Conservation (phyloP, 2,888 invertebrate species). For the Petrophora chlorosata region DNA sequence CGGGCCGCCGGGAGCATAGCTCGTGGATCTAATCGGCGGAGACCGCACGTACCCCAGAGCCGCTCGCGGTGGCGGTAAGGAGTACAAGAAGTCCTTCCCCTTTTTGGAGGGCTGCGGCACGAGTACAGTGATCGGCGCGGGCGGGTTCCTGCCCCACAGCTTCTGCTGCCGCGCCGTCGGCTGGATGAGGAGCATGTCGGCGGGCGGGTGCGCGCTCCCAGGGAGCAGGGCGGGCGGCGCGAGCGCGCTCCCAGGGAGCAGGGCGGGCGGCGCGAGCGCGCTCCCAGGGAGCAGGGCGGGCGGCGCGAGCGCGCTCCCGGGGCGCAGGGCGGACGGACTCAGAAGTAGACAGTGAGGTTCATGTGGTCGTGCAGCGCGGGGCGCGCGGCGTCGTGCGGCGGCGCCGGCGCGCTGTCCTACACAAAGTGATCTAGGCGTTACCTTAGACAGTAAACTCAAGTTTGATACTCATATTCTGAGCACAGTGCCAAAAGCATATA, state of each 20-base stretch:
- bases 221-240: no score
- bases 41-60: neutral
- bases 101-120: neutral
- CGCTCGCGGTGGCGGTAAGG: neutral
- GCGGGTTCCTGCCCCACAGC: neutral
- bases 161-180: neutral
- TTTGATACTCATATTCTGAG: no score
- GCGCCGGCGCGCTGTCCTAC: constrained; percentile 62
- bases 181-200: no score
- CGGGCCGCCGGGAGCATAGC: neutral
- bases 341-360: constrained; percentile 89
- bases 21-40: constrained; percentile 4
- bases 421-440: constrained; percentile 37
- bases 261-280: neutral
- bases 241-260: neutral
- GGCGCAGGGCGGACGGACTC: constrained; percentile 32
- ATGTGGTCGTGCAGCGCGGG: constrained; percentile 81
- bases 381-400: constrained; percentile 68
- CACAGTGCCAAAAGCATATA: no score
- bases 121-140: neutral
- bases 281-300: neutral
- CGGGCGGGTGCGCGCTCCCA: no score
- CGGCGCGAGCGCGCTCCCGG: neutral
- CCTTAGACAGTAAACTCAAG: no score
- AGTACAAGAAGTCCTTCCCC: neutral